Base-by-base conservation (phyloP, 2,888 invertebrate species). In the Mythimna loreyi region DNA sequence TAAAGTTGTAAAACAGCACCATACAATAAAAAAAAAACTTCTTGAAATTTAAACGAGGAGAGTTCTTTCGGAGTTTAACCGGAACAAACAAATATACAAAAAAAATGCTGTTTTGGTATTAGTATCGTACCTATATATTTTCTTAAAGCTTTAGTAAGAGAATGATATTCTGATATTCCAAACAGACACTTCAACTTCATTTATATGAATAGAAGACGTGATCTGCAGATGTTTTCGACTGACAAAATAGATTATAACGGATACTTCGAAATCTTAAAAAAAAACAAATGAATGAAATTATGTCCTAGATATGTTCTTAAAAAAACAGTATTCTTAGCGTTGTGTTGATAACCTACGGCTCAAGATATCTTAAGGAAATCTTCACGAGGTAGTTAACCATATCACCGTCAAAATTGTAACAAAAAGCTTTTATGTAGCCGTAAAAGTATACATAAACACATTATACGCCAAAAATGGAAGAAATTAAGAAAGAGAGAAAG, bases 401-500 rank as follows among this genome's bases (percentile, higher is more conserved):
- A 52, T 21, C 16, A 55, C 11, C 11, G 21, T 52, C 55, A 50
- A 61, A 78, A 53, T 16, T 21, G 45, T 59, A 56, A 70, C 55
- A 77, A 63, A 47, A 43, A 61, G 28, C 6, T 59, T 74, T 63
- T 43, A 50, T 68, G 30, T 25, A 63, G 52, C 33, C 56, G 67
- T 72, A 59, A 77, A 70, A 47, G 56, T 47, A 25, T 45, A n/a
- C 33, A 47, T 25, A 50, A 62, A 62, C 58, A 55, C 43, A 74
- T 52, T 69, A 70, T 55, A 55, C 33, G 40, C 62, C 74, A 36
- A 59, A 69, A 56, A 49, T 52, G 47, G 56, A 62, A 64, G 52
- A 69, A 53, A 45, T 59, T 19, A 62, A 67, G 56, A 30, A 61
- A 62, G 25, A 70, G 58, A 60, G 81, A 80, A 78, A 67, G 58